Percentiles rank a stretch among this genome's conserved stretches.
phyloP scores from a whole-genome alignment of 2,888 invertebrate genomes.

The Himalopsyche anomala region DNA sequence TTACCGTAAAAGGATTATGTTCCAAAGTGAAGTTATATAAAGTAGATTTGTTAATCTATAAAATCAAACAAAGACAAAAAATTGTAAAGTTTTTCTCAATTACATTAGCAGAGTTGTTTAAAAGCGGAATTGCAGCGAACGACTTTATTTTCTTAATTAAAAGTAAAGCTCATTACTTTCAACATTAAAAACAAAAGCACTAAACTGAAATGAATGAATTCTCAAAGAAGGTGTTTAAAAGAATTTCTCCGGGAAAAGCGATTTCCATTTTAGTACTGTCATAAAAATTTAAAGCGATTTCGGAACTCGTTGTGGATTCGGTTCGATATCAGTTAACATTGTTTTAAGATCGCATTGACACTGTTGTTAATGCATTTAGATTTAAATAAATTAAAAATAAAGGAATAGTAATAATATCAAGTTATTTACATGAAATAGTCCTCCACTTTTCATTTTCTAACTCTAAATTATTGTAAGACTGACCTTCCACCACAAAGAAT shows the following conservation, averaged over 20 bases:
- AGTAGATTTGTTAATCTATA: not conserved
- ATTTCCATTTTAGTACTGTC: slow-evolving; percentile 39
- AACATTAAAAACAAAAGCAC: slow-evolving; percentile 45
- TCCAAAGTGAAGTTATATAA: not conserved
- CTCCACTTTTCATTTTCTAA: too few relatives aligned
- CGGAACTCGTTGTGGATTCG: not conserved
- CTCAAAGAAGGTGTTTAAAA: slow-evolving; percentile 45
- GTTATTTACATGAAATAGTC: too few relatives aligned
- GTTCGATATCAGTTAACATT: not conserved
- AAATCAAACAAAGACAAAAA: slow-evolving; percentile 25
- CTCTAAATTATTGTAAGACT: too few relatives aligned
- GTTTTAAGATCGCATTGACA: slow-evolving; percentile 5
- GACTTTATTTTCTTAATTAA: slow-evolving; percentile 8
- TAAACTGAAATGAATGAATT: slow-evolving; percentile 39
- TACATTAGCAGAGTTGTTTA: not conserved
- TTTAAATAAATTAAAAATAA: not conserved
- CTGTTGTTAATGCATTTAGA: not conserved
- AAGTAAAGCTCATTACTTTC: slow-evolving; percentile 39
- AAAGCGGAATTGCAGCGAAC: slow-evolving; percentile 1
- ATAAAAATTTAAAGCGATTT: slow-evolving; percentile 45
- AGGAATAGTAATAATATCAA: not conserved
- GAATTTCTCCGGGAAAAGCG: slow-evolving; percentile 41
- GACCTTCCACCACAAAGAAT: too few relatives aligned
- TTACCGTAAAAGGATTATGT: too few relatives aligned
- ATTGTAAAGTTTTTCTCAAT: slow-evolving; percentile 23